Conservation (phyloP, 1,140 invertebrate genomes). For the Rhizoglyphus robini region DNA sequence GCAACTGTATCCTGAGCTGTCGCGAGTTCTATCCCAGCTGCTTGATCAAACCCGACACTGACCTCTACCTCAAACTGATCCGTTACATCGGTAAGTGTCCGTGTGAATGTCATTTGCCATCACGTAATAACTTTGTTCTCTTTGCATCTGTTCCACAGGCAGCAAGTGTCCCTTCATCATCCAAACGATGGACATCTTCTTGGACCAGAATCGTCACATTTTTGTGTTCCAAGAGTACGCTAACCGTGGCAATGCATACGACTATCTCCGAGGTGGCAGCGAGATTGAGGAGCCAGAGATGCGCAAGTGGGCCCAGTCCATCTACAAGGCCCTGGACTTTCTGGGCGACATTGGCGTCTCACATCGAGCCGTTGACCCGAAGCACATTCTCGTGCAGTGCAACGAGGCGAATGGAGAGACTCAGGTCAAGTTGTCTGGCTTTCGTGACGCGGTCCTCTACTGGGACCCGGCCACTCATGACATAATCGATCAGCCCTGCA, state of each 20-base stretch:
- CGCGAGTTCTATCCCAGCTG: background rate
- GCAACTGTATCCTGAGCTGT: background rate
- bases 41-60: background rate
- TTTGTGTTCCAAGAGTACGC: slow-evolving; percentile 11
- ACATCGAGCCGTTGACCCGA: background rate
- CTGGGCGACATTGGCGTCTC: too few relatives aligned
- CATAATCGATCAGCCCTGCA: background rate
- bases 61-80: background rate
- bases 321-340: too few relatives aligned
- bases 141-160: background rate
- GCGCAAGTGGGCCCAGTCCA: too few relatives aligned
- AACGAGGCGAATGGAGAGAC: background rate
- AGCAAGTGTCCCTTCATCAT: background rate
- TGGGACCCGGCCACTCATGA: background rate
- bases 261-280: too few relatives aligned
- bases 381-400: background rate
- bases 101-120: too few relatives aligned
- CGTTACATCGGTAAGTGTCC: background rate
- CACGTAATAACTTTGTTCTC: too few relatives aligned
- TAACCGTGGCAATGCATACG: too few relatives aligned
- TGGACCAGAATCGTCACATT: background rate
- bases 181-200: too few relatives aligned
- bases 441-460: background rate
- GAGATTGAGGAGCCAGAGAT: background rate
- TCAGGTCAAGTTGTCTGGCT: background rate